Base-by-base conservation (phyloP, 2,797 vertebrate genomes). In the Linurgus olivaceus region DNA sequence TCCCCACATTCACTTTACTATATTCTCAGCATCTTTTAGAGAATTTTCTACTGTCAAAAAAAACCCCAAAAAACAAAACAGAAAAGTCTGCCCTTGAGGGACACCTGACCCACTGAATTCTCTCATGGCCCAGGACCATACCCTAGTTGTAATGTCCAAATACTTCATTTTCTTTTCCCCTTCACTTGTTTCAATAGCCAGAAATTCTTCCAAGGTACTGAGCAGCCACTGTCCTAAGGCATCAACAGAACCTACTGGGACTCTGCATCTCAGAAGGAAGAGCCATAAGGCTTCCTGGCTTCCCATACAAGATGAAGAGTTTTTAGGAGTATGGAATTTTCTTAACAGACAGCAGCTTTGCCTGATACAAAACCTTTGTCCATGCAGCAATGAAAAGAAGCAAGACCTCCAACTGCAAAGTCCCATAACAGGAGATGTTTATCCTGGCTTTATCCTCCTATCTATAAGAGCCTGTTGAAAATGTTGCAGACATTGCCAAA, bases 191-290 rank as follows among this genome's bases (percentile, higher is more conserved):
- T 90, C 83, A 82, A 58, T 45, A 85, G 40, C 20, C 75, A 65
- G 75, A 88, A 94, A 91, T 85, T 78, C 40, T 89, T 92, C 68
- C 71, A 95, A 95, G 80, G 71, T 93, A 88, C 29, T 76, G 52
- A 82, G 78, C 67, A 93, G 80, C 26, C 44, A 38, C 48, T 83
- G 59, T 86, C 75, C 88, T 82, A 85, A 81, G 83, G 84, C 88
- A 94, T 83, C 79, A 85, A 71, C 55, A 88, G 86, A 91, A 83
- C 9, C 47, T 77, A 13, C 17, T 6, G 71, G 57, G 50, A 75
- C 40, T 74, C 51, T 76, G 29, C 55, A 82, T 9, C n/a, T 77
- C 76, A 51, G 74, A 76, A 72, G 13, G 47, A 86, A 90, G 63
- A 88, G 48, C 55, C 59, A 29, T 50, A 86, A 67, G 55, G 66